phyloP scores from a whole-genome alignment of 2,797 vertebrate genomes.

The Neomorphus geoffroyi region DNA sequence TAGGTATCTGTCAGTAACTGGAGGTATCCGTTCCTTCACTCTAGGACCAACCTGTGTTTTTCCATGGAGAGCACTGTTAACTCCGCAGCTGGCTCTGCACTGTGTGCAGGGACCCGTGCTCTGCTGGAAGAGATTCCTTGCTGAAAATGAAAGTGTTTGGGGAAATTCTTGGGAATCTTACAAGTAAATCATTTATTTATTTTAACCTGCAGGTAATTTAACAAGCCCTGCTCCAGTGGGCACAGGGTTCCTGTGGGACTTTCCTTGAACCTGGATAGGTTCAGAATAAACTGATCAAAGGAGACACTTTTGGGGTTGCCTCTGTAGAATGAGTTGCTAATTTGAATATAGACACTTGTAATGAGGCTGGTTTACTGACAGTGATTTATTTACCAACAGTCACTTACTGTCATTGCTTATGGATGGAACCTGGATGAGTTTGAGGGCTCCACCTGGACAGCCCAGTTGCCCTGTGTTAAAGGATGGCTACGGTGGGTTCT shows the following conservation, averaged over 20 bases:
- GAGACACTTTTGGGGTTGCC: not conserved
- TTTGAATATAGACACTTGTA: not conserved
- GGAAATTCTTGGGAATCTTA: not conserved
- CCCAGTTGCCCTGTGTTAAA: too few species aligned
- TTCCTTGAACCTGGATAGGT: not conserved
- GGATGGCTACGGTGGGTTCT: too few species aligned
- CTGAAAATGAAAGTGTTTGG: not conserved
- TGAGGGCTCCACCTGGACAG: too few species aligned
- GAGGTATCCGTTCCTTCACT: not conserved
- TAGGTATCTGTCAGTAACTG: not conserved
- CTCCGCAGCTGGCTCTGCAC: not conserved
- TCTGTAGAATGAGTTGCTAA: not conserved
- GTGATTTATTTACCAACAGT: too few species aligned
- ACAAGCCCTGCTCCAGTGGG: not conserved
- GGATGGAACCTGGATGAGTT: too few species aligned
- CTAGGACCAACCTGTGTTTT: not conserved
- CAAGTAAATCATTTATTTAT: not conserved
- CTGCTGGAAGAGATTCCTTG: not conserved
- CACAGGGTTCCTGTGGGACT: not conserved
- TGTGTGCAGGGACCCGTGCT: too few species aligned
- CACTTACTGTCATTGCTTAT: too few species aligned
- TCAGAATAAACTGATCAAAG: not conserved
- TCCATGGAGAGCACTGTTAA: accelerated
- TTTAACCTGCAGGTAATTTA: not conserved
- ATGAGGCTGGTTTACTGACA: too few species aligned